Percentiles rank a stretch among this genome's conserved stretches.
These are phyloP conservation scores for Lampris megalopsis DNA, from an alignment of 2,113 vertebrate genomes.

Conservation along the genomic window DNA sequence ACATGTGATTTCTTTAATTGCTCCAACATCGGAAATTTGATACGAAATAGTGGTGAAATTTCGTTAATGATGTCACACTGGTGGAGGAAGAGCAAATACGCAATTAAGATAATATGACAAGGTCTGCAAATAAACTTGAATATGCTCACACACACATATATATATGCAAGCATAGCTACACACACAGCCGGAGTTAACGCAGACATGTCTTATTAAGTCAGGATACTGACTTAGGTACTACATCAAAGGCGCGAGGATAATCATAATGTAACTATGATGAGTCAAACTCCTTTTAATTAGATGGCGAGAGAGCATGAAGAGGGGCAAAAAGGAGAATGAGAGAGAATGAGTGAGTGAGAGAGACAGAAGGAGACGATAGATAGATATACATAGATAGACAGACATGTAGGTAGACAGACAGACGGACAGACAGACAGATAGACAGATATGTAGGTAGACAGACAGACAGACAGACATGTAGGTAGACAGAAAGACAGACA, in stretches of 20 bases:
- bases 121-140: neutral
- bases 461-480: too few species aligned
- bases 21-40: too few species aligned
- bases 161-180: constrained; percentile 28
- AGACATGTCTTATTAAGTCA: constrained; percentile 90
- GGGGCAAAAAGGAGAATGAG: constrained; percentile 11
- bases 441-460: too few species aligned
- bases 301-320: constrained; percentile 53
- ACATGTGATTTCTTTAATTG: too few species aligned
- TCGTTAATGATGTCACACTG: neutral
- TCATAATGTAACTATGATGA: constrained; percentile 85
- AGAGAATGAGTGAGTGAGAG: neutral
- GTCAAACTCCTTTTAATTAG: constrained; percentile 92
- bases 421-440: too few species aligned
- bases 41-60: too few species aligned
- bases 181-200: constrained; percentile 79
- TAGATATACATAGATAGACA: too few species aligned
- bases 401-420: too few species aligned
- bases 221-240: constrained; percentile 89
- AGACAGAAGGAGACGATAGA: neutral
- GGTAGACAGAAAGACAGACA: too few species aligned
- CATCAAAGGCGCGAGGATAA: constrained; percentile 86
- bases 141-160: constrained; percentile 2
- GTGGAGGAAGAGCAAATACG: neutral
- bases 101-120: constrained; percentile 1